A percentile compares a stretch with the other conserved stretches of the same genome.
Evolutionary conservation across 2,113 vertebrate species (phyloP).

Genomic region (Ptilonorhynchus violaceus): DNA sequence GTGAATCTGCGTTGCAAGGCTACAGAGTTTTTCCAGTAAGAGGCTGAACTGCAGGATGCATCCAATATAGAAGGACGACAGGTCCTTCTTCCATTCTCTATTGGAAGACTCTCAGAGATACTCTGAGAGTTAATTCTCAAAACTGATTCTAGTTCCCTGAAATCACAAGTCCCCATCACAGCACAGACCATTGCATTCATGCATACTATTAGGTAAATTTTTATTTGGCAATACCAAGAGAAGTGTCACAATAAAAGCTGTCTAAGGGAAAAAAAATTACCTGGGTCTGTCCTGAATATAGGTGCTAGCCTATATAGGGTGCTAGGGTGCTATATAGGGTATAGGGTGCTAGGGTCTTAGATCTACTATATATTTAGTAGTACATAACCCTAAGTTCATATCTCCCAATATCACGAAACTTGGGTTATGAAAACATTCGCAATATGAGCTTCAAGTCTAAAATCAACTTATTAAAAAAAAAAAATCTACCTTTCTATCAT

Average conservation of each 20-base stretch:
- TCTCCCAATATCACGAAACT: not conserved
- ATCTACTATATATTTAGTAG: not conserved
- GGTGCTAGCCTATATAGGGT: not conserved
- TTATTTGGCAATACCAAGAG: not conserved
- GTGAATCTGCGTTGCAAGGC: not conserved
- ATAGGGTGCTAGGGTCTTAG: no score
- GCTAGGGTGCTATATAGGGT: no score
- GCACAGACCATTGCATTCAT: not conserved
- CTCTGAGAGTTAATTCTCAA: not conserved
- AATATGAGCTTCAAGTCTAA: slow-evolving; percentile 1
- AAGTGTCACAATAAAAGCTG: not conserved
- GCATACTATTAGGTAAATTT: not conserved
- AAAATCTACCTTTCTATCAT: not conserved
- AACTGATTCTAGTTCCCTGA: not conserved
- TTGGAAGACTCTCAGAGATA: not conserved
- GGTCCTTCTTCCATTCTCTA: not conserved
- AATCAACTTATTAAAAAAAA: not conserved
- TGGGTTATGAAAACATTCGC: not conserved
- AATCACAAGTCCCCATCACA: not conserved
- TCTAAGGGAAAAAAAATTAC: not conserved
- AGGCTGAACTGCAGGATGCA: not conserved
- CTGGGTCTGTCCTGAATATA: not conserved
- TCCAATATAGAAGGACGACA: not conserved
- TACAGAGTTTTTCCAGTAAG: not conserved
- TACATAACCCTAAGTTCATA: not conserved